Base-by-base conservation (phyloP, 2,113 vertebrate species). In the Calyptommatus sinebrachiatus region DNA sequence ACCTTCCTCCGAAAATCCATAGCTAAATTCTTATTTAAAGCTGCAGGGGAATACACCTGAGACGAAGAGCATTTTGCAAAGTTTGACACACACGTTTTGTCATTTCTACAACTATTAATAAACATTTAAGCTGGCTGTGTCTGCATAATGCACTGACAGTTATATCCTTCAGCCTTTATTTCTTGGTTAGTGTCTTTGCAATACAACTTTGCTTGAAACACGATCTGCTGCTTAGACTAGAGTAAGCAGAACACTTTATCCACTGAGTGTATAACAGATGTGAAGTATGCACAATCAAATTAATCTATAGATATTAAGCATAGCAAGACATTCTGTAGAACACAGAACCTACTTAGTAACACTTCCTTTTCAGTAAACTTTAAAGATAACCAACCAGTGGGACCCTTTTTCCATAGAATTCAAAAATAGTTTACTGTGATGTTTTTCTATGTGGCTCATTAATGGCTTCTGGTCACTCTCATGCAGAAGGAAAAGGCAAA, bases 161-260 rank as follows among this genome's bases (percentile, higher is more conserved):
- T 67, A 78, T 75, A 79, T 35, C 7, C 70, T 53, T 24, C 10
- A 62, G 18, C 61, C 71, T 48, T 73, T 63, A 76, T 84, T 71
- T 2, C 70, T 77, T 24, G 20, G n/a, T 82, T 20, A n/a, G 71
- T 65, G 45, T 82, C 67, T 45, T 35, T 71, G 62, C 8, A 0
- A 0, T 28, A 83, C 8, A 46, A 26, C 73, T 81, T n/a, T 21
- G 50, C 76, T 60, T 76, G 74, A 22, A 83, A 81, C 8, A 8
- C 8, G 48, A 79, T 61, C 71, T 21, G 11, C 7, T 80, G 71
- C 68, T 71, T 60, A 14, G 62, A 86, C 1, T 78, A 24, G 29
- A 63, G 79, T 53, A 77, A n/a, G 73, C 81, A 84, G 71, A 57
- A 81, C 87, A 84, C 86, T 86, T 84, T 73, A 63, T 76, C 72